Evolutionary conservation across 2,797 vertebrate species (phyloP).

Genomic region (Hoplostethus atlanticus): DNA sequence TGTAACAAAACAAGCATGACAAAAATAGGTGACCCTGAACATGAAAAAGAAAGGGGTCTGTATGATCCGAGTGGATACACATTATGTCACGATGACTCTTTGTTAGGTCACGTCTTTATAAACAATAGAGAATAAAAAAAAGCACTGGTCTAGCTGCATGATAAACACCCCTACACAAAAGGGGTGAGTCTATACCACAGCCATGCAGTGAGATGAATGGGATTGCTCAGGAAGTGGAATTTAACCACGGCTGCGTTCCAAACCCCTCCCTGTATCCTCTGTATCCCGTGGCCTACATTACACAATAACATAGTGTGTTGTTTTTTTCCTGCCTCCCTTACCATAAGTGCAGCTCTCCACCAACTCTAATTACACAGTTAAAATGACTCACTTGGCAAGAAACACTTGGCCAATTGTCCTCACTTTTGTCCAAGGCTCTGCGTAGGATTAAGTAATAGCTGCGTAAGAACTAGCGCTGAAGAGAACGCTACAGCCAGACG

Average conservation of each 20-base stretch:
- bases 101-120: constrained; percentile 23
- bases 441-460: constrained; percentile 9
- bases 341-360: constrained; percentile 28
- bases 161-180: constrained; percentile 68
- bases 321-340: constrained; percentile 2
- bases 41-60: not conserved
- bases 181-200: constrained; percentile 59
- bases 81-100: not conserved
- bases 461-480: not conserved
- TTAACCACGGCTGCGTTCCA: constrained; percentile 52
- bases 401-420: constrained; percentile 2
- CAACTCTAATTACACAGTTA: constrained; percentile 38
- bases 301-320: constrained; percentile 63
- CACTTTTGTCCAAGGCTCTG: constrained; percentile 19
- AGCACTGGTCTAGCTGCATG: not conserved
- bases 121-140: constrained; percentile 26
- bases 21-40: not conserved
- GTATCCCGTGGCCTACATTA: constrained; percentile 56
- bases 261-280: constrained; percentile 60
- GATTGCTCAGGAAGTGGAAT: constrained; percentile 65
- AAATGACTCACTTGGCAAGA: constrained; percentile 43
- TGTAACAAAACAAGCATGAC: not conserved
- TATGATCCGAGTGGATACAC: not conserved
- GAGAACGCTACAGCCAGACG: constrained; percentile 5
- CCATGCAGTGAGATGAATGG: constrained; percentile 68